These are phyloP conservation scores for Larimichthys polyactis DNA, from an alignment of 2,113 vertebrate genomes.

Conservation along the genomic window DNA sequence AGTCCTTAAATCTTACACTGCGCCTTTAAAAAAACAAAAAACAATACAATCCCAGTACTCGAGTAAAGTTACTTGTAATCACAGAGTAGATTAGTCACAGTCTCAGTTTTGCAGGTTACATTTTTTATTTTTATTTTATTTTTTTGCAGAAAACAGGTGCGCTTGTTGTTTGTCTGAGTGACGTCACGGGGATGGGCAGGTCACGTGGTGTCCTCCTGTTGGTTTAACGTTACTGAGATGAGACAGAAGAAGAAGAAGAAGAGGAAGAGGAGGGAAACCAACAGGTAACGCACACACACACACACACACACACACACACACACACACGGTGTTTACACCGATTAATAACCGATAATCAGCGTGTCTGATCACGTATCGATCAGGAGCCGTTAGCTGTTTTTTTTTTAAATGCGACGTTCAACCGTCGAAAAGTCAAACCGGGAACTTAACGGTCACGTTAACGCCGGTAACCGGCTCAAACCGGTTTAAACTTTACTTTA, in stretches of 20 bases:
- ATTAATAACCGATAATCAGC: rapidly evolving
- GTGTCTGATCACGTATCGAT: rapidly evolving
- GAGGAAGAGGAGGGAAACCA: constrained; percentile 7
- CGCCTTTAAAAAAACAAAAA: no score
- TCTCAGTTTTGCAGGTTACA: no score
- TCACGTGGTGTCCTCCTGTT: constrained; percentile 66
- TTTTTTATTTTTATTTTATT: no score
- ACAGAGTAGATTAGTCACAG: no score
- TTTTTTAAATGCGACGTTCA: not conserved
- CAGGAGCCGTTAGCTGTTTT: not conserved
- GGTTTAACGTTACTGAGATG: constrained; percentile 56
- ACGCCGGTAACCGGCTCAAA: not conserved
- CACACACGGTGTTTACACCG: not conserved
- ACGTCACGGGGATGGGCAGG: constrained; percentile 78
- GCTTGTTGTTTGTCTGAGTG: constrained; percentile 5
- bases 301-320: no score
- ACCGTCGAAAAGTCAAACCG: not conserved
- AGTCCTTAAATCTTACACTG: no score
- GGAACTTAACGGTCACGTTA: not conserved
- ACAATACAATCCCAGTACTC: no score
- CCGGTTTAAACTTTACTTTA: no score
- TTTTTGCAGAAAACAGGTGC: no score
- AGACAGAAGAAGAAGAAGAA: constrained; percentile 20
- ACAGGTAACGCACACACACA: constrained; percentile 48
- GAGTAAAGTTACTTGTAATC: no score